Evolutionary conservation across 2,113 vertebrate genomes (phyloP).

Genomic region (Ochotona princeps): DNA sequence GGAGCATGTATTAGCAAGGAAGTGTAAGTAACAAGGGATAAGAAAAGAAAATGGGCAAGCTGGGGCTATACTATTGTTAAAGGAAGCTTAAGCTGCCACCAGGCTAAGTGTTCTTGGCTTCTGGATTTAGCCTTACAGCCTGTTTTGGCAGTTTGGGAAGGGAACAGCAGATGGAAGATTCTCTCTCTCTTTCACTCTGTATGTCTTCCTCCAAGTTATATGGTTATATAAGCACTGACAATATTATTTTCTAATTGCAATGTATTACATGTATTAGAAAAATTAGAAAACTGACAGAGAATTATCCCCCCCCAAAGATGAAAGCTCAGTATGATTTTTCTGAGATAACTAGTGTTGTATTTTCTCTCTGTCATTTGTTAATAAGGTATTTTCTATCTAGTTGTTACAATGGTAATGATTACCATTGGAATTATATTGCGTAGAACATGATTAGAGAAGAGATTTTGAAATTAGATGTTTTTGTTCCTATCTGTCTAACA

Average conservation of each 20-base stretch:
- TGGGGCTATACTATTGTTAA: no score
- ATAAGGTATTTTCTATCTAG: neutral
- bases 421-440: neutral
- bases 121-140: no score
- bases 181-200: no score
- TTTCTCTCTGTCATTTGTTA: neutral
- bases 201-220: neutral
- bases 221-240: conserved; percentile 1
- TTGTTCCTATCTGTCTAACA: neutral
- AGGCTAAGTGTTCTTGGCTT: no score
- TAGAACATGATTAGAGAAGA: neutral
- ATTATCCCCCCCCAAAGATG: neutral
- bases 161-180: no score
- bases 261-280: neutral
- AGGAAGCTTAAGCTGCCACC: no score
- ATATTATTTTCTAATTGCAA: neutral
- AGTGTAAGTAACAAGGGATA: neutral
- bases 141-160: no score
- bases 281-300: neutral
- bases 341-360: neutral
- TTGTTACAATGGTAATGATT: neutral
- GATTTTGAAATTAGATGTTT: neutral
- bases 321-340: neutral
- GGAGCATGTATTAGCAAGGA: neutral
- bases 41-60: neutral